Evolutionary conservation across 2,113 vertebrate genomes (phyloP), one percentile per base, ranked within the genome.

Genomic region (Egretta garzetta): DNA sequence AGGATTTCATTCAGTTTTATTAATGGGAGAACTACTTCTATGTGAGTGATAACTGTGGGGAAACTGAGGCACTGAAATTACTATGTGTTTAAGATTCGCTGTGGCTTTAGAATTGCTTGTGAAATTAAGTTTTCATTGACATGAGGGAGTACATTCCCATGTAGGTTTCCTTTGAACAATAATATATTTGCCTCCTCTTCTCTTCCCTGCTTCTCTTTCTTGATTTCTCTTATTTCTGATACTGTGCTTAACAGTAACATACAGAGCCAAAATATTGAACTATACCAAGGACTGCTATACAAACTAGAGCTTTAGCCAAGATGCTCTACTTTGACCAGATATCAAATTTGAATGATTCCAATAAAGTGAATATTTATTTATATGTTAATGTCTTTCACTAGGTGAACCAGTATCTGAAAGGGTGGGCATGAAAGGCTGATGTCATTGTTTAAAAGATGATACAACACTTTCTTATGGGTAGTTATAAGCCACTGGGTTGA

Each of bases 401-500:
- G 32, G 26, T 75, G 49, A 92, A 33, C 28, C 33, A 15, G 33
- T 28, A 55, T 18, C n/a, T 86, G 28, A 41, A 59, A 81, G 41
- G n/a, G 1, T 53, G 5, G 56, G 41, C 13, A 4, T 62, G 47
- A 35, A 47, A 41, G 33, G 43, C 23, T 24, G 24, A 70, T 79
- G 27, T 49, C 58, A 24, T 45, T 20, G 41, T 8, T 79, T 76
- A 66, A 47, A 87, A 68, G 39, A 55, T 76, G 64, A 70, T 49
- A 39, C 14, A n/a, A 10, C 12, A 18, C 20, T 91, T 86, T 58
- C 49, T 70, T 72, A 30, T 10, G 7, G 14, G 35, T 68, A 79
- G 56, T 91, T 92, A 23, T 4, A 88, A 68, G 20, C 80, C 71
- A 83, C 58, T 88, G 70, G 32, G 6, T 74, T 88, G 58, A 90